Base-by-base conservation (phyloP, 2,888 invertebrate species). In the Gymnocheta viridis region DNA sequence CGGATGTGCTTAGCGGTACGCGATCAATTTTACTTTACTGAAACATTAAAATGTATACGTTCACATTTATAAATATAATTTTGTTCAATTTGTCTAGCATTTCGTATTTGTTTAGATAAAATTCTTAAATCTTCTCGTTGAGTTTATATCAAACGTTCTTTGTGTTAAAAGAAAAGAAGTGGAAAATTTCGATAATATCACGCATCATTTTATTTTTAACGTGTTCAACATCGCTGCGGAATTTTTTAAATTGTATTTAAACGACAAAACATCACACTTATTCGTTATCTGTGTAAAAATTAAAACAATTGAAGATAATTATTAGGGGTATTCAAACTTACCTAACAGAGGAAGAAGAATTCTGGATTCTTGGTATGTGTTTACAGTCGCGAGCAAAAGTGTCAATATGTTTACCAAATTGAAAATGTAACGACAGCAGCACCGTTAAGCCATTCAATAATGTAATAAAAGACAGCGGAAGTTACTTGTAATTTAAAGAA, bases 51-150 rank as follows among this genome's bases (percentile, higher is more conserved):
- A 54, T 54, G 14, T 44, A 51, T 51, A 77, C 41, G 58, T 44
- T 77, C 38, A 81, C 67, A 66, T 76, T 84, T 84, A 81, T 84
- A 84, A 77, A 81, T 84, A 67, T 47, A 38, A 67, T 69, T 58
- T 58, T 41, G 17, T 60, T 64, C 14, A 58, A 49, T 58, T 32
- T 38, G 22, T 38, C 9, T 29, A 17, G 2, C 19, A 10, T 32
- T 60, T 29, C n/a, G 7, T 32, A n/a, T 56, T 35, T 64, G 27
- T 32, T 67, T 32, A 19, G 19, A 19, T 22, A 27, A 14, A 49
- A 62, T 51, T 76, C 9, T 54, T 44, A 19, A 14, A 29, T 47
- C 19, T 17, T 27, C 24, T 60, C n/a, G n/a, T 29, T n/a, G 54
- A 14, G 29, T 54, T 47, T 38, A n/a, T 22, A 54, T 60, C 17